Evolutionary conservation across 2,797 vertebrate species (phyloP).

Genomic region (Girardinus metallicus): DNA sequence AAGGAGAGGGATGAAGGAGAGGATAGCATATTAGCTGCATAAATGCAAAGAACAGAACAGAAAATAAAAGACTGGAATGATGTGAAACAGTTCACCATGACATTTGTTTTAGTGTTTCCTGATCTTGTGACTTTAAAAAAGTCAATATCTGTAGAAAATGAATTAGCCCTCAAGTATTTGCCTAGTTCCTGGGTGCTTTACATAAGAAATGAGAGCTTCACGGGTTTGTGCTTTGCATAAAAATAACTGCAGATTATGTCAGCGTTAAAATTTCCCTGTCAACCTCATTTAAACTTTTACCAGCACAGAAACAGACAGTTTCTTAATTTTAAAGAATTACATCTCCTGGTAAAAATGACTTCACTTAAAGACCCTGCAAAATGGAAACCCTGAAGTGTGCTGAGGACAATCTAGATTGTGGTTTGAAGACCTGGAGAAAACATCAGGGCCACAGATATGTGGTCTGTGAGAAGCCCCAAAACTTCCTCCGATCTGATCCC

Average conservation of each 20-base stretch:
- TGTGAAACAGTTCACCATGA: constrained; percentile 27
- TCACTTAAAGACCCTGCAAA: constrained; percentile 57
- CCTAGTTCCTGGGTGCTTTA: constrained; percentile 48
- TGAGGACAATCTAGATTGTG: constrained; percentile 57
- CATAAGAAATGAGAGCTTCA: constrained; percentile 14
- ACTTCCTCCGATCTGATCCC: constrained; percentile 50
- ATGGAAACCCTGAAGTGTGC: constrained; percentile 56
- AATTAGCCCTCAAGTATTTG: constrained; percentile 39
- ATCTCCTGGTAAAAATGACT: constrained; percentile 63
- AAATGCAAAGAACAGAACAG: constrained; percentile 8
- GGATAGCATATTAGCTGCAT: constrained; percentile 4
- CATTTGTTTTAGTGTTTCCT: constrained; percentile 19
- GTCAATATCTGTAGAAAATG: constrained; percentile 54
- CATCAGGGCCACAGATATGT: constrained; percentile 72
- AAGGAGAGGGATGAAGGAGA: constrained; percentile 27
- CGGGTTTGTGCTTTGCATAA: constrained; percentile 22
- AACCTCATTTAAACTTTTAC: constrained; percentile 36
- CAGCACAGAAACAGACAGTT: constrained; percentile 45
- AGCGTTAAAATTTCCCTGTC: constrained; percentile 22
- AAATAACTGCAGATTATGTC: constrained; percentile 31
- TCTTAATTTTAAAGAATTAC: constrained; percentile 49
- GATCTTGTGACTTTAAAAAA: constrained; percentile 51
- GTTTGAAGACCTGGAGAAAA: constrained; percentile 71
- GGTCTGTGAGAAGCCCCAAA: constrained; percentile 52
- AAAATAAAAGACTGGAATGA: constrained; percentile 18